Evolutionary conservation across 2,888 invertebrate genomes (phyloP).

Genomic region (Drepanosiphum platanoidis): DNA sequence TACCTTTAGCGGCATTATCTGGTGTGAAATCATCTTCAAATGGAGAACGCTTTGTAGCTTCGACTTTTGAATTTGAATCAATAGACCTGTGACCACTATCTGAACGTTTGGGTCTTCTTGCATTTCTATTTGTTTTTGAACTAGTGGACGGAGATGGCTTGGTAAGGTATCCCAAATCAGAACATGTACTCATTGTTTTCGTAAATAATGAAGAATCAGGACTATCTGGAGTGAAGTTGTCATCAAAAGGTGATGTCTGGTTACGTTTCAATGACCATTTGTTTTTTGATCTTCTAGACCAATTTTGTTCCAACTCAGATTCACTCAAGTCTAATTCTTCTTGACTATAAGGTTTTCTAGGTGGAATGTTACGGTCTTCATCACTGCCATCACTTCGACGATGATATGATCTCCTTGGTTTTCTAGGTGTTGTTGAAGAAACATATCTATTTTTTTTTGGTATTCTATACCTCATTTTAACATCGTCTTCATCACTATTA

Average conservation of each 20-base stretch:
- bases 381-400: constrained; percentile 51
- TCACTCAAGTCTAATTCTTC: constrained; percentile 65
- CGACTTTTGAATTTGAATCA: constrained; percentile 44
- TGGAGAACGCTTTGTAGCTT: constrained; percentile 68
- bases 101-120: constrained; percentile 53
- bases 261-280: constrained; percentile 67
- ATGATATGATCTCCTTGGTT: constrained; percentile 51
- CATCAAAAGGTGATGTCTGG: constrained; percentile 72
- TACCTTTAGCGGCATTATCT: constrained; percentile 65
- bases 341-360: constrained; percentile 64
- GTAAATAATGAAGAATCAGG: constrained; percentile 67
- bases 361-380: constrained; percentile 55
- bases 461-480: constrained; percentile 52
- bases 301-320: constrained; percentile 64
- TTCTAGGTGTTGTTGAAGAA: constrained; percentile 50
- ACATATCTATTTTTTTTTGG: constrained; percentile 52
- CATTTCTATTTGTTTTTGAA: constrained; percentile 34
- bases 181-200: constrained; percentile 65
- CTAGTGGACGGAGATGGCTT: constrained; percentile 58
- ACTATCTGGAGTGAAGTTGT: constrained; percentile 71
- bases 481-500: constrained; percentile 49
- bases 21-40: constrained; percentile 80
- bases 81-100: constrained; percentile 54
- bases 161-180: constrained; percentile 63
- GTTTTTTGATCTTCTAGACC: constrained; percentile 65